Base-by-base conservation (phyloP, 2,888 invertebrate species). In the Dryobota labecula region DNA sequence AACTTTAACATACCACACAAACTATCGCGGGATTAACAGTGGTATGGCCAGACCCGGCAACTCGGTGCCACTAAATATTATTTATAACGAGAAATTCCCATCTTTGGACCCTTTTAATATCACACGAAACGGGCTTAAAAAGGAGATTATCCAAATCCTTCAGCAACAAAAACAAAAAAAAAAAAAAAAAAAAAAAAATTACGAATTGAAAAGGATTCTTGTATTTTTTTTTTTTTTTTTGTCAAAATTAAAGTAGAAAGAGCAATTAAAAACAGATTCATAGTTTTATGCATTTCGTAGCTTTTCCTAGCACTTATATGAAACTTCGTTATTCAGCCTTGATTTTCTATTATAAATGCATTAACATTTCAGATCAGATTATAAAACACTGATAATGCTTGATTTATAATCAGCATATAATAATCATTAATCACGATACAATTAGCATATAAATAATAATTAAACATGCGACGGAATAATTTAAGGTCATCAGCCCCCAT, bases 401-500 rank as follows among this genome's bases (percentile, higher is more conserved):
- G 63, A 73, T 77, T 63, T 67, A 63, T 45, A 73, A 67, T 47
- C 53, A n/a, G 36, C 13, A 63, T 18, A 66, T 62, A 58, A 64
- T 76, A 70, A 56, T 63, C 47, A 49, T 73, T 57, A 33, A 78
- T 73, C 54, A 63, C 30, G 67, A 38, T 60, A 54, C 45, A 38
- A 73, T 78, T 80, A 76, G 67, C 67, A 64, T 76, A 57, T 54
- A 33, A 64, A 76, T 62, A 57, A 58, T 65, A 60, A 70, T 63
- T 69, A 43, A 63, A 54, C 71, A 66, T 47, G 70, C 58, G 57
- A 45, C 24, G n/a, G 56, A 63, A 70, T 66, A 60, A 79, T 51
- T 38, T 74, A 76, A 80, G 76, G 79, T 68, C 72, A 62, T 65
- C 80, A 53, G 57, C 67, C 79, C 54, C 64, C 20, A 38, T 64